phyloP scores from a whole-genome alignment of 2,888 invertebrate species.

The Gisinianus flammeolus region DNA sequence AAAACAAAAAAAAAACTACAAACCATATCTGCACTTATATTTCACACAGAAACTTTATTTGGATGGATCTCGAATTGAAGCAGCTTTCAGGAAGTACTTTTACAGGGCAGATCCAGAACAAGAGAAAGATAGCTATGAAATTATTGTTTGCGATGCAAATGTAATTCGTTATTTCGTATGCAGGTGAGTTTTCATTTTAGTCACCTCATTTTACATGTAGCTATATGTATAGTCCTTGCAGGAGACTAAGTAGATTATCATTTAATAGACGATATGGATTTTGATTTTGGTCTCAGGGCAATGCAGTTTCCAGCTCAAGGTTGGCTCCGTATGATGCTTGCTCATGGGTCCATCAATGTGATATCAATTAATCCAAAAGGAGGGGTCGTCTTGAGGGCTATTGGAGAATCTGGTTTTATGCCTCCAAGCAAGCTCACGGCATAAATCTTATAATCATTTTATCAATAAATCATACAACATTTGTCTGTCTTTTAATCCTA shows the following conservation, averaged over 20 bases:
- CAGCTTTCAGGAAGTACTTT: conserved; percentile 91
- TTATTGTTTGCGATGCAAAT: conserved; percentile 96
- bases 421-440: conserved; percentile 71
- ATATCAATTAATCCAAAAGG: conserved; percentile 85
- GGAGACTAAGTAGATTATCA: not conserved
- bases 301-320: conserved; percentile 96
- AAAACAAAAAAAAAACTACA: not conserved
- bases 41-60: conserved; percentile 81
- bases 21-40: not conserved
- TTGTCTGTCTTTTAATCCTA: too few relatives aligned
- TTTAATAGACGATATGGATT: not conserved
- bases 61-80: conserved; percentile 93
- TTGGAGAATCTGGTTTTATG: conserved; percentile 92
- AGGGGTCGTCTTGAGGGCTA: conserved; percentile 76
- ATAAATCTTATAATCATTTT: conserved; percentile 16
- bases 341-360: conserved; percentile 94
- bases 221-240: not conserved
- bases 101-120: conserved; percentile 84
- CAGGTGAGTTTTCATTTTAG: conserved; percentile 67
- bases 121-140: conserved; percentile 80
- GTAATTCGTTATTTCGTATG: conserved; percentile 96
- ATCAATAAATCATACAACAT: too few relatives aligned
- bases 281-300: conserved; percentile 70
- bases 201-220: not conserved
- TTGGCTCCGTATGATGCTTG: conserved; percentile 90